Percentiles rank a stretch among this genome's conserved stretches.
These are phyloP conservation scores for Drosophila oshimai DNA, from an alignment of 1,140 invertebrate species.

Conservation along the genomic window DNA sequence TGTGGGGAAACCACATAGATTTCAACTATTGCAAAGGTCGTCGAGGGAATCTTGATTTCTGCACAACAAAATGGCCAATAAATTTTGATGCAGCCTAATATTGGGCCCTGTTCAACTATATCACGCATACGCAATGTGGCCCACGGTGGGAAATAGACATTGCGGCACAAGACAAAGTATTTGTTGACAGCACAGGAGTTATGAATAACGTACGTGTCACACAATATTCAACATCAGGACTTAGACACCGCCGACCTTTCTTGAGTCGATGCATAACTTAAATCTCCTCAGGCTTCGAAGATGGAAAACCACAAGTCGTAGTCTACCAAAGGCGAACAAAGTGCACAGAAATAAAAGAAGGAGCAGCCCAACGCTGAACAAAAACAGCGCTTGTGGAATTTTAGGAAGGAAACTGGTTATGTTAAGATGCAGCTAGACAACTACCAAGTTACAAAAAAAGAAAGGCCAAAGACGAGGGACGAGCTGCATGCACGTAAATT, in stretches of 20 bases:
- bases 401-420: conserved; percentile 66
- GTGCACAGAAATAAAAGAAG: too few relatives aligned
- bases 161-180: conserved; percentile 35
- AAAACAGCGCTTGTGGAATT: conserved; percentile 76
- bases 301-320: too few relatives aligned
- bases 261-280: too few relatives aligned
- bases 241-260: too few relatives aligned
- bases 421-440: conserved; percentile 67
- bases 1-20: conserved; percentile 23
- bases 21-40: conserved; percentile 16
- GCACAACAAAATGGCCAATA: conserved; percentile 16
- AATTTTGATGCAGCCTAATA: conserved; percentile 16
- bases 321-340: too few relatives aligned
- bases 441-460: conserved; percentile 58
- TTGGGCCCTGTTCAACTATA: too few relatives aligned
- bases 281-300: too few relatives aligned
- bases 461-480: conserved; percentile 21
- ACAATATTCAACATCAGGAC: too few relatives aligned
- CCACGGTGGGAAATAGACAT: neutral
- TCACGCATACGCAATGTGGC: conserved; percentile 61
- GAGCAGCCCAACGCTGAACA: too few relatives aligned
- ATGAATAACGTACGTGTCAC: too few relatives aligned
- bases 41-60: neutral
- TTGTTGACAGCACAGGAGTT: too few relatives aligned
- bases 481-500: too few relatives aligned